phyloP scores from a whole-genome alignment of 2,113 vertebrate species.

The Perognathus longimembris region DNA sequence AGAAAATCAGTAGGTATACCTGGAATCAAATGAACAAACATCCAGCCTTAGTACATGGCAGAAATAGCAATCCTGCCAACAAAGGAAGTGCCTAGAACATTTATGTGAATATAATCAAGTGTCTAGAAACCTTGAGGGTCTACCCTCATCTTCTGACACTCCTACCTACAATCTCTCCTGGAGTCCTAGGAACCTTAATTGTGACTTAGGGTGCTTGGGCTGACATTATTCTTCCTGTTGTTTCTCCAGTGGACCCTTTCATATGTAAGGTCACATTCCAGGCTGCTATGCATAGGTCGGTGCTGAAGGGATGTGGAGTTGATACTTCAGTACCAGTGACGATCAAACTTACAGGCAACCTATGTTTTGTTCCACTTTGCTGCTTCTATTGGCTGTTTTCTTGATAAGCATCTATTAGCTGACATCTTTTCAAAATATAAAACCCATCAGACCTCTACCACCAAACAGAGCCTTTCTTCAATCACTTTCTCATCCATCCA shows the following conservation, averaged over 20 bases:
- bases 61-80: neutral
- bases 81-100: neutral
- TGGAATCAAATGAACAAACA: neutral
- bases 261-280: neutral
- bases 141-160: accelerated
- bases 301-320: neutral
- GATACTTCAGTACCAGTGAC: neutral
- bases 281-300: neutral
- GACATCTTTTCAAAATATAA: neutral
- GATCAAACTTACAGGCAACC: neutral
- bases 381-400: neutral
- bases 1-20: too few relatives aligned
- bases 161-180: neutral
- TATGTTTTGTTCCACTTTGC: neutral
- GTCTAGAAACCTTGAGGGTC: neutral
- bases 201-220: neutral
- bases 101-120: neutral
- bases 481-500: neutral
- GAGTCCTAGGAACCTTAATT: neutral
- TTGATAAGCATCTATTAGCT: neutral
- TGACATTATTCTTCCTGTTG: neutral
- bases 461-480: neutral
- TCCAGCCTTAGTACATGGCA: neutral
- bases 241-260: neutral
- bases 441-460: neutral